Percentiles rank a stretch among this genome's conserved stretches.
Evolutionary conservation across 2,888 invertebrate species (phyloP).

Genomic region (Chironomus tentans): DNA sequence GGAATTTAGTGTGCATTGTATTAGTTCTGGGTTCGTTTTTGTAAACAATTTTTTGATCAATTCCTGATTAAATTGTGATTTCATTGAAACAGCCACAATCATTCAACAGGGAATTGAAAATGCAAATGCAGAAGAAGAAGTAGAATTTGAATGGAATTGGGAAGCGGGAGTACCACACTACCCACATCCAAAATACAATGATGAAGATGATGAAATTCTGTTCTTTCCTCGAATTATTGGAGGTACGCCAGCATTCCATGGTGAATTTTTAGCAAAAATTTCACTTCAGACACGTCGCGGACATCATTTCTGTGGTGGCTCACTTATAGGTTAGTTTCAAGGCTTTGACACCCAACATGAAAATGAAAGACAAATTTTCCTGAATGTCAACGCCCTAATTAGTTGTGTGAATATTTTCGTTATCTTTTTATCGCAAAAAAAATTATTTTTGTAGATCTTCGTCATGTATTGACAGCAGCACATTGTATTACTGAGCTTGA

Average conservation of each 20-base stretch:
- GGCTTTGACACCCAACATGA: no score
- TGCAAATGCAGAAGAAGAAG: not conserved
- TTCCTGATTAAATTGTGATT: not conserved
- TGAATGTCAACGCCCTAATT: no score
- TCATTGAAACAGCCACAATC: no score
- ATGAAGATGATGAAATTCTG: not conserved
- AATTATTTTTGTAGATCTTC: not conserved
- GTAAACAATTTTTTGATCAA: not conserved
- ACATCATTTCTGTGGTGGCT: conserved; percentile 28
- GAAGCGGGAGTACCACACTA: conserved; percentile 10
- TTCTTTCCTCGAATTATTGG: conserved; percentile 28
- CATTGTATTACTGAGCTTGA: conserved; percentile 26
- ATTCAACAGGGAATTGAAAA: not conserved
- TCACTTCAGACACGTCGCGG: conserved; percentile 25
- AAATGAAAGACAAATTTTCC: no score
- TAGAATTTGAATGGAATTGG: conserved; percentile 15
- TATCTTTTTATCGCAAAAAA: no score
- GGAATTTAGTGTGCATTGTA: not conserved
- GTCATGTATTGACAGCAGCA: conserved; percentile 28
- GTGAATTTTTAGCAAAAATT: not conserved
- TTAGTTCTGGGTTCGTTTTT: not conserved
- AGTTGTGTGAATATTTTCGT: no score
- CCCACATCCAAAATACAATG: not conserved
- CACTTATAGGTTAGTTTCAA: conserved; percentile 1
- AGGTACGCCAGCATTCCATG: conserved; percentile 22